A percentile compares a stretch with the other conserved stretches of the same genome.
Conservation (phyloP, 2,888 invertebrate genomes). For the Augiades crinisus region DNA sequence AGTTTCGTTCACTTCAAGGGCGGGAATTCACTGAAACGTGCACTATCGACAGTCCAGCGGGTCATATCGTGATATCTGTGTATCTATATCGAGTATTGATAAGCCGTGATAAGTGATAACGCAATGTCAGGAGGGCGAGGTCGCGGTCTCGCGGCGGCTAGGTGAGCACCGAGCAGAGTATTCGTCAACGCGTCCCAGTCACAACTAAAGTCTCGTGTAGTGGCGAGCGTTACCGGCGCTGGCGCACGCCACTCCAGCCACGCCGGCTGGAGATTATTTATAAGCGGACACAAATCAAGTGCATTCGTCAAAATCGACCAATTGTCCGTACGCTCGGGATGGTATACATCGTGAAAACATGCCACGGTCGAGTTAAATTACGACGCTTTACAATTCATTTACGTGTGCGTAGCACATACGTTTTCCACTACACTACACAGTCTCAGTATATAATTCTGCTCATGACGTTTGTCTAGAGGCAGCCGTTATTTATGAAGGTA, state of each 20-base stretch:
- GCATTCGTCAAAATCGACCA: slow-evolving; percentile 52
- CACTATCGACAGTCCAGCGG: slow-evolving; percentile 33
- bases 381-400: slow-evolving; percentile 8
- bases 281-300: slow-evolving; percentile 56
- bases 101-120: slow-evolving; percentile 59
- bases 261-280: slow-evolving; percentile 61
- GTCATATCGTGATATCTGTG: slow-evolving; percentile 49
- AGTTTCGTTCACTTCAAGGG: slow-evolving; percentile 42
- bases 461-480: slow-evolving; percentile 24
- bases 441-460: slow-evolving; percentile 23
- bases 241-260: slow-evolving; percentile 62
- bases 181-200: slow-evolving; percentile 73
- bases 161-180: slow-evolving; percentile 57
- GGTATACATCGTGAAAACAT: slow-evolving; percentile 5
- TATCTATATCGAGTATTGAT: slow-evolving; percentile 50
- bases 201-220: slow-evolving; percentile 64
- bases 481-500: slow-evolving; percentile 27
- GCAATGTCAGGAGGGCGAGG: slow-evolving; percentile 65
- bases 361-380: slow-evolving; percentile 12
- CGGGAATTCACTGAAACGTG: slow-evolving; percentile 38
- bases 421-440: slow-evolving; percentile 22
- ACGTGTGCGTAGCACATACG: neutral
- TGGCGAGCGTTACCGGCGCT: slow-evolving; percentile 50
- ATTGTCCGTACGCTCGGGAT: slow-evolving; percentile 39
- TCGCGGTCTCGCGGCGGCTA: slow-evolving; percentile 41